phyloP scores from a whole-genome alignment of 2,888 invertebrate genomes.

The Cistogaster globosa region DNA sequence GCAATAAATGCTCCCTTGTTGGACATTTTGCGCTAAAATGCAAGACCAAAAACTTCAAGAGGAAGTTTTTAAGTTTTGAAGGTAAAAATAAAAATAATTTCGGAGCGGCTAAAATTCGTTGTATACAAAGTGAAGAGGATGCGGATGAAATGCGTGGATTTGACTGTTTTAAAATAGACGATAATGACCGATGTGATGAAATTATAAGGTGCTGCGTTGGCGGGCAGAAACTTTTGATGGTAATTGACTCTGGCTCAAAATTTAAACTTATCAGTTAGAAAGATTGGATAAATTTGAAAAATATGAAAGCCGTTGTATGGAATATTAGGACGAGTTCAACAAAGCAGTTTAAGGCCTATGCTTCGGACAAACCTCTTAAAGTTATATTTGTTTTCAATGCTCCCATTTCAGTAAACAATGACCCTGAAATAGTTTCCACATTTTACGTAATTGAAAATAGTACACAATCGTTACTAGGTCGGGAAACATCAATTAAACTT shows the following conservation, averaged over 20 bases:
- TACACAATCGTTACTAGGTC: slow-evolving; percentile 37
- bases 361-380: slow-evolving; percentile 40
- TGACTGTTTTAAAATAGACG: slow-evolving; percentile 31
- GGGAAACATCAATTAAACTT: slow-evolving; percentile 44
- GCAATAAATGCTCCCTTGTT: slow-evolving; percentile 47
- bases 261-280: slow-evolving; percentile 55
- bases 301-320: neutral
- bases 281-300: slow-evolving; percentile 48
- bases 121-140: neutral
- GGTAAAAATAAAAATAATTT: neutral
- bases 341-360: slow-evolving; percentile 19
- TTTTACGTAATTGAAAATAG: slow-evolving; percentile 44
- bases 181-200: slow-evolving; percentile 16
- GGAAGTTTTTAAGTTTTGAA: neutral
- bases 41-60: neutral
- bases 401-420: slow-evolving; percentile 17
- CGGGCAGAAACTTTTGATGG: neutral
- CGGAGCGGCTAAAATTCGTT: neutral
- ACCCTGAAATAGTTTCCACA: slow-evolving; percentile 17
- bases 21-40: neutral
- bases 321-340: neutral
- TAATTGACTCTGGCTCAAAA: slow-evolving; percentile 53
- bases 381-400: slow-evolving; percentile 57
- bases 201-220: slow-evolving; percentile 3
- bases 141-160: neutral